These are phyloP conservation scores for Caenorhabditis remanei DNA, from an alignment of 1,140 invertebrate genomes.

Conservation along the genomic window DNA sequence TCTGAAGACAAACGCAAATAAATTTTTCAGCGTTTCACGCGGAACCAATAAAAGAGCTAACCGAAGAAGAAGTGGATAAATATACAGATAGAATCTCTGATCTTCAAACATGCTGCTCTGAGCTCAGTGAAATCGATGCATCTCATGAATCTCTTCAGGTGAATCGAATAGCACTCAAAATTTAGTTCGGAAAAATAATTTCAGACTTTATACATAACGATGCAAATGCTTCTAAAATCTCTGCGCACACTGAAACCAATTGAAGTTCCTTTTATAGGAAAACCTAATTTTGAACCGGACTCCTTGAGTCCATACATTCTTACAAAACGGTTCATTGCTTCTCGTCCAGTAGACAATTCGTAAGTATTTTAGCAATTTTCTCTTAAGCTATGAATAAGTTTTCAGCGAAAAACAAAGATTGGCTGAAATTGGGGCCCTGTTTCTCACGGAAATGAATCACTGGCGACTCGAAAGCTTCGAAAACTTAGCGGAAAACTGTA, in stretches of 20 bases:
- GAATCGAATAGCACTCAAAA: background rate
- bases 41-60: background rate
- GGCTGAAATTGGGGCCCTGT: constrained; percentile 2
- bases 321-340: background rate
- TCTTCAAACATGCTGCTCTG: constrained; percentile 18
- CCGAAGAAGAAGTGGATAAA: constrained; percentile 1
- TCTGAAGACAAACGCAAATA: background rate
- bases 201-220: constrained; percentile 31
- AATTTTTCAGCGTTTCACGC: constrained; percentile 18
- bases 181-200: background rate
- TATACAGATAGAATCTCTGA: constrained; percentile 10
- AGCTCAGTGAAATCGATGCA: constrained; percentile 7
- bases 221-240: constrained; percentile 24
- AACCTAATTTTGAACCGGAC: constrained; percentile 20
- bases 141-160: constrained; percentile 19
- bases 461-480: constrained; percentile 2
- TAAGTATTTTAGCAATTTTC: background rate
- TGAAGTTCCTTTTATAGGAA: constrained; percentile 19
- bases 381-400: background rate
- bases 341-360: constrained; percentile 19
- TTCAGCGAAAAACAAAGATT: constrained; percentile 45
- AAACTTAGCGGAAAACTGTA: background rate
- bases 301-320: constrained; percentile 6
- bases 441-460: constrained; percentile 48
- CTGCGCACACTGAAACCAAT: background rate